These are phyloP conservation scores for Caenorhabditis japonica DNA, from an alignment of 2,888 invertebrate genomes.

Conservation along the genomic window DNA sequence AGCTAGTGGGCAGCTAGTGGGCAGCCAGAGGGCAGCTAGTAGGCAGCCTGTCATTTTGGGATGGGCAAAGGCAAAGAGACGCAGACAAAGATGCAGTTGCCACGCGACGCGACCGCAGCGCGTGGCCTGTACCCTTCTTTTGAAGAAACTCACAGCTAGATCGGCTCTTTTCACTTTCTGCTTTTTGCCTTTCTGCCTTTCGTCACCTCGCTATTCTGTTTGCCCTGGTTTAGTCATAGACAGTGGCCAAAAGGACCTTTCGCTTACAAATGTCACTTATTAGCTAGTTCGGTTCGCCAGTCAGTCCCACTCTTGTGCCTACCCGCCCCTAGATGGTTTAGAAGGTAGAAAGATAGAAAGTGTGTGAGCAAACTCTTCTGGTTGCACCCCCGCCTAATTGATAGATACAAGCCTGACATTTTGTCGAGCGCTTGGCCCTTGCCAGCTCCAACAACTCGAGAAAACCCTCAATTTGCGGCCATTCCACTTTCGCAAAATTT, in stretches of 20 bases:
- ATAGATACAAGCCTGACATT: constrained; percentile 31
- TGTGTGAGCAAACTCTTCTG: background rate
- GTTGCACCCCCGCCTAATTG: constrained; percentile 32
- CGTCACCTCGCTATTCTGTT: background rate
- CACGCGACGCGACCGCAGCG: no score
- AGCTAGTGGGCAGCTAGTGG: no score
- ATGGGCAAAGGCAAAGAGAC: no score
- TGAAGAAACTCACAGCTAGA: no score
- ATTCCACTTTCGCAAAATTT: no score
- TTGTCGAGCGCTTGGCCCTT: constrained; percentile 7
- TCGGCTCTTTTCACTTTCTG: no score
- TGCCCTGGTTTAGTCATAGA: constrained; percentile 34
- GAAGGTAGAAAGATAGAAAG: no score
- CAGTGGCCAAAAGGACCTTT: constrained; percentile 19
- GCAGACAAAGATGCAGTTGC: no score
- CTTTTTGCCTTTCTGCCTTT: constrained; percentile 1
- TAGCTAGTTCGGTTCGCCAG: constrained; percentile 30
- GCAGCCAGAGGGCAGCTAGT: no score
- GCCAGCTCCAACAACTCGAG: constrained; percentile 6
- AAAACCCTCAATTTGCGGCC: constrained; percentile 25
- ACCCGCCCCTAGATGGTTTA: constrained; percentile 1
- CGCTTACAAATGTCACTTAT: constrained; percentile 25
- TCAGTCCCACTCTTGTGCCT: constrained; percentile 18
- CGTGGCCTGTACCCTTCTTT: no score
- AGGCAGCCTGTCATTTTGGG: no score